A percentile compares a stretch with the other conserved stretches of the same genome.
phyloP scores from a whole-genome alignment of 2,797 vertebrate species.

The Eleutherodactylus coqui region DNA sequence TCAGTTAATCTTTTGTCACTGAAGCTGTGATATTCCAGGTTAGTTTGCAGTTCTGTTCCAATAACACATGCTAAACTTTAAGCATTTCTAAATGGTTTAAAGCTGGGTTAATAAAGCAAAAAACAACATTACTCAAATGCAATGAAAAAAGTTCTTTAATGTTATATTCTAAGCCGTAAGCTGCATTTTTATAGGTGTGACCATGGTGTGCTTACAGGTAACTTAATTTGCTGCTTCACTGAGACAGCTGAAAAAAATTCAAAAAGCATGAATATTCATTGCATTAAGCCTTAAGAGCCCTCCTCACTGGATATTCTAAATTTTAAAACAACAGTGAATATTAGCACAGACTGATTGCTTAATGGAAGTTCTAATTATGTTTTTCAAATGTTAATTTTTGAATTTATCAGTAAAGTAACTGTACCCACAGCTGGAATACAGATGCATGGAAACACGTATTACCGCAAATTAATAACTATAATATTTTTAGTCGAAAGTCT shows the following conservation, averaged over 20 bases:
- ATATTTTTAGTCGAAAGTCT: not conserved
- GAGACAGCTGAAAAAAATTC: slow-evolving; percentile 5
- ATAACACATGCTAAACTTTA: too few species aligned
- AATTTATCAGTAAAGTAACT: slow-evolving; percentile 44
- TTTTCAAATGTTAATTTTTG: slow-evolving; percentile 59
- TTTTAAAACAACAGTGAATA: slow-evolving; percentile 51
- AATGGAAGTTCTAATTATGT: slow-evolving; percentile 57
- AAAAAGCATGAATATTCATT: slow-evolving; percentile 53
- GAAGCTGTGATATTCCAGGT: too few species aligned
- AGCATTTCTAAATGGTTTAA: too few species aligned
- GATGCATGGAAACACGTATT: slow-evolving; percentile 34
- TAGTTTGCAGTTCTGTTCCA: too few species aligned
- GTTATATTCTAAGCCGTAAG: not conserved
- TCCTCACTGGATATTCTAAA: slow-evolving; percentile 26
- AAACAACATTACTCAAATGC: not conserved
- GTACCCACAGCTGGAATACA: slow-evolving; percentile 43
- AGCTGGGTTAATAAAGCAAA: not conserved
- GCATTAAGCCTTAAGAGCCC: slow-evolving; percentile 48
- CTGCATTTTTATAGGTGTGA: not conserved
- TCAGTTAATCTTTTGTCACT: too few species aligned
- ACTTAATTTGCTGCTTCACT: slow-evolving; percentile 47
- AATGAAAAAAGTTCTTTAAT: not conserved
- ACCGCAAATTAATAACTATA: slow-evolving; percentile 3
- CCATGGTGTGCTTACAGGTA: not conserved
- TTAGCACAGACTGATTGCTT: slow-evolving; percentile 47